These are phyloP conservation scores for Orestias chungarensis DNA, from an alignment of 2,797 vertebrate species.

Conservation along the genomic window DNA sequence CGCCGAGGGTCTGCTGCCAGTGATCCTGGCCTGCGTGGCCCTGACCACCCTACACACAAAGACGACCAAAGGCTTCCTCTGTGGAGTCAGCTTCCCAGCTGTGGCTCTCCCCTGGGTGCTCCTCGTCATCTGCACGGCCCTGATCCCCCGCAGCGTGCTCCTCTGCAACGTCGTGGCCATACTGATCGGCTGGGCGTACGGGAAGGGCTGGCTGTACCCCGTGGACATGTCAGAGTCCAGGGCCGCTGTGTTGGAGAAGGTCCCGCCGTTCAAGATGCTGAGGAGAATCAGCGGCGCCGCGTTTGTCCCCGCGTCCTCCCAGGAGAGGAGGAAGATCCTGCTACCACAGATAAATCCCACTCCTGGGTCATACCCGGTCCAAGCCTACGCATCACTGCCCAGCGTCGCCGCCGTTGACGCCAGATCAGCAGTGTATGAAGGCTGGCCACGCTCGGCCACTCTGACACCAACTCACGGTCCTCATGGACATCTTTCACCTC, in stretches of 20 bases:
- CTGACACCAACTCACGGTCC: neutral
- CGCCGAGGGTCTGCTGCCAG: constrained; percentile 62
- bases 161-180: constrained; percentile 68
- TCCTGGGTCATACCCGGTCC: constrained; percentile 74
- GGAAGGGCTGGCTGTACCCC: constrained; percentile 63
- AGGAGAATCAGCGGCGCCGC: constrained; percentile 33
- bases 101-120: constrained; percentile 71
- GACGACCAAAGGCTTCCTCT: constrained; percentile 67
- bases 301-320: constrained; percentile 64
- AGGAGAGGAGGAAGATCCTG: constrained; percentile 70
- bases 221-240: constrained; percentile 66
- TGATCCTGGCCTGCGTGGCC: constrained; percentile 66
- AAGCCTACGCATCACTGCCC: constrained; percentile 64
- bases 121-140: constrained; percentile 55
- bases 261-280: constrained; percentile 60
- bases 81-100: constrained; percentile 69
- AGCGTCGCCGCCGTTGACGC: constrained; percentile 19
- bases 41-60: constrained; percentile 67
- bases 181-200: constrained; percentile 63
- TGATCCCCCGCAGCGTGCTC: constrained; percentile 61
- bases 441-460: constrained; percentile 49
- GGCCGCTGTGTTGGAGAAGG: constrained; percentile 66
- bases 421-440: constrained; percentile 40
- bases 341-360: constrained; percentile 68
- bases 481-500: constrained; percentile 25